Conservation (phyloP, 2,113 vertebrate genomes). For the Corvus cornix region DNA sequence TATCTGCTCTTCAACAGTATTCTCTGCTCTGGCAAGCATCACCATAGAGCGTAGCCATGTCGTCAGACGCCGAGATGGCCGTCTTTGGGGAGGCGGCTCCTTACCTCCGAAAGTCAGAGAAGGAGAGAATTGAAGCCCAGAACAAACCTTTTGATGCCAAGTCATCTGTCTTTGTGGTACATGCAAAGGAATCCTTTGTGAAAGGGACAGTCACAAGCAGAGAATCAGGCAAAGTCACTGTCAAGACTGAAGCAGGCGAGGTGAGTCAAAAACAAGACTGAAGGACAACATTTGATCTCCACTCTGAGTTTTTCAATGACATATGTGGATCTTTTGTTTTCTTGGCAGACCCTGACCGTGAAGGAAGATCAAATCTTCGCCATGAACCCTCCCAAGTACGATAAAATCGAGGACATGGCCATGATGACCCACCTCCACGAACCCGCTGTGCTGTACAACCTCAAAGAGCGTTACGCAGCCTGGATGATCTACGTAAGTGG, state of each 20-base stretch:
- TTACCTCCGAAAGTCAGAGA: constrained; percentile 86
- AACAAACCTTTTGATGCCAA: not conserved
- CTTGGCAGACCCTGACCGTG: not conserved
- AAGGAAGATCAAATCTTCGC: not conserved
- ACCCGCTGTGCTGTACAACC: constrained; percentile 15
- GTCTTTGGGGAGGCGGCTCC: constrained; percentile 81
- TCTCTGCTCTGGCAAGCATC: not conserved
- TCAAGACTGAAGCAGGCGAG: constrained; percentile 65
- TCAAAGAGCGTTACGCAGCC: too few species aligned
- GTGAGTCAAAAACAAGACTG: constrained; percentile 56
- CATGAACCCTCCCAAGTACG: constrained; percentile 79
- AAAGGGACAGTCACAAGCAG: constrained; percentile 65
- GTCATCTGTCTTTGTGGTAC: not conserved
- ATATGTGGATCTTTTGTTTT: not conserved
- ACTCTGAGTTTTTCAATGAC: not conserved
- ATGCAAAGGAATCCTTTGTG: not conserved
- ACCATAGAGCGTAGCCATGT: constrained; percentile 72
- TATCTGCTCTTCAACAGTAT: not conserved
- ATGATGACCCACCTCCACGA: constrained; percentile 89
- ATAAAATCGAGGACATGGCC: constrained; percentile 89
- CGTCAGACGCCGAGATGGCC: constrained; percentile 82
- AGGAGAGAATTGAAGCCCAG: constrained; percentile 31
- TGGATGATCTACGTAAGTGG: not conserved
- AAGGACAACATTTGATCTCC: too few species aligned
- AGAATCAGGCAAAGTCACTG: constrained; percentile 71